A percentile compares a stretch with the other conserved stretches of the same genome.
phyloP scores from a whole-genome alignment of 2,797 vertebrate genomes.

The Periparus ater region DNA sequence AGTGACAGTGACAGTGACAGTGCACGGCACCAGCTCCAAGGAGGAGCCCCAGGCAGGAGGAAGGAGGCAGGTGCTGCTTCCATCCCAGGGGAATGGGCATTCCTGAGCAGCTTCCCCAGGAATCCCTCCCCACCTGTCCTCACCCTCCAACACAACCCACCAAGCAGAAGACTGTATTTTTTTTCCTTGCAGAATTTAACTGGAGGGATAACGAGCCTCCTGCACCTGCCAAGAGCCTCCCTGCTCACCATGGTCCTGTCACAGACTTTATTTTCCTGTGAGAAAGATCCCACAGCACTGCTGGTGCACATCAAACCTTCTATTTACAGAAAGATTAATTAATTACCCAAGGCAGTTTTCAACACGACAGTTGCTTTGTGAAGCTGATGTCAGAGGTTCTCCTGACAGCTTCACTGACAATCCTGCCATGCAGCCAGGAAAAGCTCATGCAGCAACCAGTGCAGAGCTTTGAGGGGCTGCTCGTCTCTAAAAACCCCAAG shows the following conservation, averaged over 20 bases:
- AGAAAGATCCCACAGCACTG: constrained; percentile 4
- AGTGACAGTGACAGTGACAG: not conserved
- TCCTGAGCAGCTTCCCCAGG: not conserved
- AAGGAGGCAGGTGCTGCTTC: not conserved
- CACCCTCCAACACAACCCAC: not conserved
- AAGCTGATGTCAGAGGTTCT: not conserved
- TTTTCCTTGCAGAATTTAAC: not conserved
- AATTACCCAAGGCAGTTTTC: constrained; percentile 6
- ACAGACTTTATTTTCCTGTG: not conserved
- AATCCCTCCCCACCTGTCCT: not conserved
- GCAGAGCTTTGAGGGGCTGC: not conserved
- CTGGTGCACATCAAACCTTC: not conserved
- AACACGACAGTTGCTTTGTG: not conserved
- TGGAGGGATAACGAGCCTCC: not conserved
- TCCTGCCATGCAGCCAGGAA: not conserved
- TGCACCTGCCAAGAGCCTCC: not conserved
- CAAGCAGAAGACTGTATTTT: not conserved
- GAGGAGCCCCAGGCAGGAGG: not conserved
- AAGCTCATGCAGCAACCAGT: not conserved
- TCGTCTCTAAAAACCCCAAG: not conserved
- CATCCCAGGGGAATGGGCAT: not conserved
- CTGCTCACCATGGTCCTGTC: not conserved
- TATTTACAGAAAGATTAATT: constrained; percentile 42
- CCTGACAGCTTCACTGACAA: not conserved
- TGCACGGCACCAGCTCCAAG: not conserved